Percentiles rank a stretch among this genome's conserved stretches.
Conservation (phyloP, 2,888 invertebrate species). For the Eupithecia dodoneata region DNA sequence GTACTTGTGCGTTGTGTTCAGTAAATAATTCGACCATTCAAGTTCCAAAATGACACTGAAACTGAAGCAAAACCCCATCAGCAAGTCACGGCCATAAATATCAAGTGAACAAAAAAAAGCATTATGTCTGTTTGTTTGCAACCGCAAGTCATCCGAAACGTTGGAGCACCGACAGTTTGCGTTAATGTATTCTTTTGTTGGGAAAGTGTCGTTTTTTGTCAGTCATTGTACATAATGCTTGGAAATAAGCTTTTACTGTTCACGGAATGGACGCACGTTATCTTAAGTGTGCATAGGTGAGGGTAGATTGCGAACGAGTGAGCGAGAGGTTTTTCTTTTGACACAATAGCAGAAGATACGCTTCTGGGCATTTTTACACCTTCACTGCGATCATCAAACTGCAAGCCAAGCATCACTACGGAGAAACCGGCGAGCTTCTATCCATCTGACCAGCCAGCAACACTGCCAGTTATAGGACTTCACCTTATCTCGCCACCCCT, state of each 20-base stretch:
- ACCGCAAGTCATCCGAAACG: slow-evolving; percentile 43
- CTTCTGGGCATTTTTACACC: no score
- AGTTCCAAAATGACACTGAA: neutral
- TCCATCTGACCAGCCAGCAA: no score
- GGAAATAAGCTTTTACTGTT: slow-evolving; percentile 12
- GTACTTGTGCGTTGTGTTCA: no score
- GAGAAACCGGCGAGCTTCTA: no score
- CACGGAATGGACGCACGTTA: neutral
- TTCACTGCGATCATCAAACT: no score
- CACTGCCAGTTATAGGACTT: no score
- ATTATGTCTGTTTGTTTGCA: slow-evolving; percentile 33
- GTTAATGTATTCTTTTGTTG: slow-evolving; percentile 44
- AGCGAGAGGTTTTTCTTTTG: neutral
- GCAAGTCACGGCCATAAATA: slow-evolving; percentile 17
- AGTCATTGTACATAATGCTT: slow-evolving; percentile 24
- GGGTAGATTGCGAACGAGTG: neutral
- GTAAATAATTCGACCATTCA: neutral
- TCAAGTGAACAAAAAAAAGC: neutral
- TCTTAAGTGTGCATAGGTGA: neutral
- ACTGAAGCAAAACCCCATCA: slow-evolving; percentile 1
- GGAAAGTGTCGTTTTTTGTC: slow-evolving; percentile 34
- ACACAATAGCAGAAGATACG: neutral
- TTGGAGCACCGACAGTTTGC: slow-evolving; percentile 30
- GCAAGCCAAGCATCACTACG: no score
- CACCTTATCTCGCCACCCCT: no score